Evolutionary conservation across 2,888 invertebrate species (phyloP), one percentile per base, ranked within the genome.

Genomic region (Aplocera efformata): DNA sequence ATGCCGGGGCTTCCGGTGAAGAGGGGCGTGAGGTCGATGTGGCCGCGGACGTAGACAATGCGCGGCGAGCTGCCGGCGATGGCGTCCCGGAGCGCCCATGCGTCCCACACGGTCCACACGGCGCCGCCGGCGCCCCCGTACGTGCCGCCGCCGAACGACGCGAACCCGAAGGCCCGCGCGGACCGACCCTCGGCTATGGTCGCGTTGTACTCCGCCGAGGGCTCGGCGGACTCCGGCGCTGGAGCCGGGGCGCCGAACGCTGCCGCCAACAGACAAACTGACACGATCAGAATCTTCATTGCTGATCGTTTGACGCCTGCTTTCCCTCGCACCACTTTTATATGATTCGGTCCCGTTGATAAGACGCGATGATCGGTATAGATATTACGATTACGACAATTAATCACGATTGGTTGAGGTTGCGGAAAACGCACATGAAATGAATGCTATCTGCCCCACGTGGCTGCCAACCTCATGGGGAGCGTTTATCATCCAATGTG

Each of bases 1-100:
- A 54, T 37, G n/a, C 53, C 51, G 1, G 53, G 53, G n/a, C 49
- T 48, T 6, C 17, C 28, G 1, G 6, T 24, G 35, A 51, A 54
- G 6, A 51, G 42, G 6, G 1, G 3, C 4, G 22, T 10, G 7
- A 54, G 33, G 42, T 51, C 49, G 22, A 54, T 47, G 21, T 33
- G 29, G 2, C 53, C 53, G 24, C 40, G 40, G 8, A 49, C 40
- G 23, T 36, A 25, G 22, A 54, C 7, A 1, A 43, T 25, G 9
- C 50, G 37, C 0, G 25, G 13, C 0, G 7, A 27, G 20, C 31
- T 7, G 10, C 36, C 30, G 3, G 10, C 3, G 17, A 51, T 2
- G 3, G 49, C 51, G 11, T 44, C 41, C 5, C 45, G 32, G 10
- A 54, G 37, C 3, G 48, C 48, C 21, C 23, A 49, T 9, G 45